phyloP scores from a whole-genome alignment of 2,797 vertebrate genomes.

The Etheostoma nigrum region DNA sequence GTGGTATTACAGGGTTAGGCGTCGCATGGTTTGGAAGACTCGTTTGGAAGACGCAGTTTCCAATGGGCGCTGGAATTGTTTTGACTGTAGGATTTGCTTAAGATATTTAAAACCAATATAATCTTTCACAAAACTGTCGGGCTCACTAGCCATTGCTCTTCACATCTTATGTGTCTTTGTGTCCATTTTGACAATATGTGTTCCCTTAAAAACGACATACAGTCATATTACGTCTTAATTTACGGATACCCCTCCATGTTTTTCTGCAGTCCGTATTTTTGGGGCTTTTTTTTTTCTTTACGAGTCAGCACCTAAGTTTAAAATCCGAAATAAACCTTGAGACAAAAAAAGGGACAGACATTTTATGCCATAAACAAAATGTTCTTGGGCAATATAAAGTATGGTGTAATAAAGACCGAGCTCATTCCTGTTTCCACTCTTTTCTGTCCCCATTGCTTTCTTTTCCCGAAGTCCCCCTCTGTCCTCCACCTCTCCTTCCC shows the following conservation, averaged over 20 bases:
- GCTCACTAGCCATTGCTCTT: no score
- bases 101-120: no score
- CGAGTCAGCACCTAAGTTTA: slow-evolving; percentile 29
- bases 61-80: accelerated
- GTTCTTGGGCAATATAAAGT: slow-evolving; percentile 52
- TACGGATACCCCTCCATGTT: background rate
- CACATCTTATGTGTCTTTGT: no score
- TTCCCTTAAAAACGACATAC: background rate
- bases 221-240: background rate
- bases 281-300: background rate
- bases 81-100: background rate
- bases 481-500: slow-evolving; percentile 80
- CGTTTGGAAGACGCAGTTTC: background rate
- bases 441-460: slow-evolving; percentile 37
- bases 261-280: background rate
- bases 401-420: slow-evolving; percentile 61
- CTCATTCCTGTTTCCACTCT: slow-evolving; percentile 54
- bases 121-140: no score
- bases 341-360: slow-evolving; percentile 29
- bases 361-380: slow-evolving; percentile 54
- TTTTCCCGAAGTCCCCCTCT: slow-evolving; percentile 37
- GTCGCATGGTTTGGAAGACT: no score
- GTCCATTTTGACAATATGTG: background rate
- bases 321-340: slow-evolving; percentile 52
- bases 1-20: no score